These are phyloP conservation scores for Corynorhinus townsendii DNA, from an alignment of 2,113 vertebrate genomes.

Conservation along the genomic window DNA sequence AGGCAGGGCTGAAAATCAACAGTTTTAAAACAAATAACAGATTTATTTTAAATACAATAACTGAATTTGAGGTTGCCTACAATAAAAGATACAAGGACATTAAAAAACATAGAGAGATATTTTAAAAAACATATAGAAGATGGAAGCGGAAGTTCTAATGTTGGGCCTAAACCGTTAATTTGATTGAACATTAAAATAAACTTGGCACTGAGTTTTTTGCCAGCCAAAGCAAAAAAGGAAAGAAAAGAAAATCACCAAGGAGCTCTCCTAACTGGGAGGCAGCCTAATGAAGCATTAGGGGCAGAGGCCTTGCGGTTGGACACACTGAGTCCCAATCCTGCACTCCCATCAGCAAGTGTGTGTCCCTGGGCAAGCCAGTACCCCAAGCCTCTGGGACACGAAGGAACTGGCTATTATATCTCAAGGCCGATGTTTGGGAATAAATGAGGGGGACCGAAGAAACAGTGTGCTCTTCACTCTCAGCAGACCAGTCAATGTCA, in stretches of 20 bases:
- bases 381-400: accelerated
- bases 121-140: background rate
- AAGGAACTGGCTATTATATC: background rate
- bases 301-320: background rate
- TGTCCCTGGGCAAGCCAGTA: background rate
- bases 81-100: background rate
- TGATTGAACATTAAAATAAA: background rate
- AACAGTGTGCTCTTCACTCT: background rate
- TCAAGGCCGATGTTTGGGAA: background rate
- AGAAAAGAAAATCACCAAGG: background rate
- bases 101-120: background rate
- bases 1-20: background rate
- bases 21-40: background rate
- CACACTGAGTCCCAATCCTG: background rate
- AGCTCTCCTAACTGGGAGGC: background rate
- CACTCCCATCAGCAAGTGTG: background rate
- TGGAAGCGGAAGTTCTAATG: background rate
- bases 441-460: background rate
- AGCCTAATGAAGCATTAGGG: background rate
- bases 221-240: background rate
- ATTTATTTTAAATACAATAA: background rate
- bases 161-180: background rate
- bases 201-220: background rate
- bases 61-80: background rate
- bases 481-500: background rate